These are phyloP conservation scores for Agapornis canus DNA, from an alignment of 2,797 vertebrate species.

Conservation along the genomic window DNA sequence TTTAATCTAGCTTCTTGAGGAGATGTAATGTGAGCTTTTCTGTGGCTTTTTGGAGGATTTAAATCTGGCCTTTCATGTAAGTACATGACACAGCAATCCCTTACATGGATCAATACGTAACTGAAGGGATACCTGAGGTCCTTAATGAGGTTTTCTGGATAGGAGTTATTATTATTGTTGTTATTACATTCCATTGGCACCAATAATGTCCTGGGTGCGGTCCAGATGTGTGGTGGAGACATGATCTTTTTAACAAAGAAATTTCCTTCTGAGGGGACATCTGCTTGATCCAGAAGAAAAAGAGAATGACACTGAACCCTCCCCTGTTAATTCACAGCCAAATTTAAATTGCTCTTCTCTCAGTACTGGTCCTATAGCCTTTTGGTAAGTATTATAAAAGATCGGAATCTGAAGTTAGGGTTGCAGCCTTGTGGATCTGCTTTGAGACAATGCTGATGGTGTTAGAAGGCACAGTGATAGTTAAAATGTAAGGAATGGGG, in stretches of 20 bases:
- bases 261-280: background rate
- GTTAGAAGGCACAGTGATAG: background rate
- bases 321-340: background rate
- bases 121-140: constrained; percentile 27
- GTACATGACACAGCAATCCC: constrained; percentile 54
- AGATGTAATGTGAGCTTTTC: constrained; percentile 27
- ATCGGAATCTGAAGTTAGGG: background rate
- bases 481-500: background rate
- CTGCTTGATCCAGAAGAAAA: background rate
- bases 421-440: background rate
- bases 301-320: background rate
- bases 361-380: background rate
- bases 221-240: background rate
- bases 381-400: background rate
- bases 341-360: background rate
- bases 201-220: background rate
- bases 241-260: background rate
- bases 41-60: constrained; percentile 46
- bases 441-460: background rate
- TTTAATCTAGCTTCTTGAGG: constrained; percentile 51
- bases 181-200: background rate
- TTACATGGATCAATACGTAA: constrained; percentile 40
- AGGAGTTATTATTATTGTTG: constrained; percentile 13
- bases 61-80: constrained; percentile 59
- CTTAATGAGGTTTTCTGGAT: constrained; percentile 49